phyloP scores from a whole-genome alignment of 2,797 vertebrate genomes.

The Coluber constrictor region DNA sequence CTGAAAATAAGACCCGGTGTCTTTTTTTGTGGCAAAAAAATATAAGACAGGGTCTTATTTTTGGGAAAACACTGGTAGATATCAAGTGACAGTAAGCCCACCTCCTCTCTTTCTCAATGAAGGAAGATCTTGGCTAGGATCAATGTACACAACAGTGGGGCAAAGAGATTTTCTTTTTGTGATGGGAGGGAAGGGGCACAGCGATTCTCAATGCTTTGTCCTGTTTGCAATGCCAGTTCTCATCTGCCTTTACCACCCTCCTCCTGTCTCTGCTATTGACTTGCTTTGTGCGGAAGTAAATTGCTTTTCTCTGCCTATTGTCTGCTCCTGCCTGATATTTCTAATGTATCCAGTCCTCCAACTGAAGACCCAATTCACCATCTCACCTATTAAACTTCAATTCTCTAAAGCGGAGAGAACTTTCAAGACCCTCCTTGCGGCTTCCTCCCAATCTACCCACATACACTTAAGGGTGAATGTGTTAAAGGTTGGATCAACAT shows the following conservation, averaged over 20 bases:
- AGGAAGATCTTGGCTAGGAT: not conserved
- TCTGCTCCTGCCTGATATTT: slow-evolving; percentile 8
- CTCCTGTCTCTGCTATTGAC: not conserved
- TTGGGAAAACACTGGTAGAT: too few species aligned
- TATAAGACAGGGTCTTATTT: too few species aligned
- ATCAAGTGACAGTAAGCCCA: too few species aligned
- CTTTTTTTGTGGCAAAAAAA: too few species aligned
- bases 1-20: too few species aligned
- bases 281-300: not conserved
- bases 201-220: not conserved
- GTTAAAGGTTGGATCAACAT: not conserved
- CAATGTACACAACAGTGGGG: not conserved
- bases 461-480: not conserved
- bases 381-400: not conserved
- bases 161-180: not conserved
- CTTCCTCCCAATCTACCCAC: not conserved
- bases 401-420: not conserved
- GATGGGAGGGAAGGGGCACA: not conserved
- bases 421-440: not conserved
- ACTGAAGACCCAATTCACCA: not conserved
- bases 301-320: not conserved
- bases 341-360: not conserved
- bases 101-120: too few species aligned
- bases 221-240: slow-evolving; percentile 17
- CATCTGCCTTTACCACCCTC: not conserved